A percentile compares a stretch with the other conserved stretches of the same genome.
Conservation (phyloP, 2,797 vertebrate species). For the Hafferia zeledoni region DNA sequence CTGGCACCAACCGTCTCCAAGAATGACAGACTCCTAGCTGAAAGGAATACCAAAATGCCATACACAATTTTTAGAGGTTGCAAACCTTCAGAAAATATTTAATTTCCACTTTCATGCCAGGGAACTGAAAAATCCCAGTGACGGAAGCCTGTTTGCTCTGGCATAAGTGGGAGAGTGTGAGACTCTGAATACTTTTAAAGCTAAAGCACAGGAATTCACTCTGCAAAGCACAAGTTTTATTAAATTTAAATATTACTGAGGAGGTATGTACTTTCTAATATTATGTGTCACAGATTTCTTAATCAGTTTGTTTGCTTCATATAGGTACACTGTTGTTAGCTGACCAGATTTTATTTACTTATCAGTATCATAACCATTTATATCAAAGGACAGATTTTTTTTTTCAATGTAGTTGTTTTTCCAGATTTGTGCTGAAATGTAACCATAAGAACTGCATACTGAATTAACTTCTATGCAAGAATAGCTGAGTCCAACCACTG, state of each 20-base stretch:
- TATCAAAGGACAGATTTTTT: not conserved
- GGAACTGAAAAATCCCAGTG: not conserved
- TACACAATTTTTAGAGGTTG: not conserved
- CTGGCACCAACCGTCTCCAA: not conserved
- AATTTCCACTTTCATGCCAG: not conserved
- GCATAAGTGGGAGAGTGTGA: not conserved
- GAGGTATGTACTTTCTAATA: not conserved
- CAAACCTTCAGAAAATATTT: constrained; percentile 23
- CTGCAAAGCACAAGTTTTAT: not conserved
- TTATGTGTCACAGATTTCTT: not conserved
- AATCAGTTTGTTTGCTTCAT: not conserved
- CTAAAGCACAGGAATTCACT: not conserved
- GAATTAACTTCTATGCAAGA: not conserved
- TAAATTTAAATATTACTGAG: not conserved
- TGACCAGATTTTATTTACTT: not conserved
- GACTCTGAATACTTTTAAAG: not conserved
- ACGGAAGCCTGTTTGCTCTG: constrained; percentile 34
- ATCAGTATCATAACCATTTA: not conserved
- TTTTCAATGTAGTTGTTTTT: not conserved
- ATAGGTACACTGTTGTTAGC: not conserved
- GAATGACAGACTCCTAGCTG: not conserved
- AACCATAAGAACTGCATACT: not conserved
- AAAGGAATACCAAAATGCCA: constrained; percentile 3
- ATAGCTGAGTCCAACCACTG: not conserved
- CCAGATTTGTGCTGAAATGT: not conserved